Base-by-base conservation (phyloP, 2,113 vertebrate genomes). In the Perca flavescens region DNA sequence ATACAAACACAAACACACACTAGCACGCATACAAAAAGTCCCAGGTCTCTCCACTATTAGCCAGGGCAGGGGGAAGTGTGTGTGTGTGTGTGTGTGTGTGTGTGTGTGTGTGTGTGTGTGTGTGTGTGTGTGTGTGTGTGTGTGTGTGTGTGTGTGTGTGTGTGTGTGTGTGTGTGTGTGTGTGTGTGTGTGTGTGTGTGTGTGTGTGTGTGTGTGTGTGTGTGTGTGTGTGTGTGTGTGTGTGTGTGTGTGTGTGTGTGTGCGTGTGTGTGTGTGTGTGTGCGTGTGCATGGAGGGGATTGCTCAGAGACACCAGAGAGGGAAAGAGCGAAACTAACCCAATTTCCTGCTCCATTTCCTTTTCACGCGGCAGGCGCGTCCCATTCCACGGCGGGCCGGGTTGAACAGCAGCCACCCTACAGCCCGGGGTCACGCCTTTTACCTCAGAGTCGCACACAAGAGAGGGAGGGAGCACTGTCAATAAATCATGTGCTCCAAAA, bases 321-420 rank as follows among this genome's bases (percentile, higher is more conserved):
- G 89, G 91, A 92, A 88, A 80, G 84, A 91, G 88, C 64, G 77
- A 94, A 90, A 92, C 94, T 94, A 94, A 94, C 94, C 92, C 88
- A 94, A 95, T 95, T 94, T 95, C 93, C 91, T 94, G 94, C 94
- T 95, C 94, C 94, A 95, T 94, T 95, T 95, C 93, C 89, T 92
- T 91, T 92, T 93, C 87, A 91, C 85, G 79, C 88, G 69, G 85
- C 67, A 60, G 83, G 75, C 62, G 63, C 84, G 79, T 92, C 91
- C 91, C 81, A 86, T 92, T 91, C 93, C 91, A 76, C 68, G 79
- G 85, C 74, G 70, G 89, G 82, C 83, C 77, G 63, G 84, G 91
- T 76, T 87, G 84, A 91, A 90, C 91, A 88, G 80, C 86, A 86
- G 86, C 89, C 79, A 79, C 78, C 91, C 90, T 78, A 16, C 73